Evolutionary conservation across 2,888 invertebrate species (phyloP).

Genomic region (Lasioglossum marginatum): DNA sequence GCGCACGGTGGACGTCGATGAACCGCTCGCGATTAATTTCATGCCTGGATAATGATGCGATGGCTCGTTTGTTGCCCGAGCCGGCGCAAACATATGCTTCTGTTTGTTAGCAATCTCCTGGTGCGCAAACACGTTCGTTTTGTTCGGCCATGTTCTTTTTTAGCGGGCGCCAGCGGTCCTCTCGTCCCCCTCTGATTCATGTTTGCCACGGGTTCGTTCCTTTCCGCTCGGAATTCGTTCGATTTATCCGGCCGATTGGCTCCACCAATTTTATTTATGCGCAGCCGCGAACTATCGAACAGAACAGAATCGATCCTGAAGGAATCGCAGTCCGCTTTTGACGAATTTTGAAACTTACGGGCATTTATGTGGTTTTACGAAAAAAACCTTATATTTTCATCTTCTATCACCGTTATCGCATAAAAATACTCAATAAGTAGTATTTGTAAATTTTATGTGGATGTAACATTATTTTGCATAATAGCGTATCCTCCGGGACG

Average conservation of each 20-base stretch:
- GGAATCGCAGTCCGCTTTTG: not conserved
- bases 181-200: not conserved
- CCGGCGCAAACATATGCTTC: conserved; percentile 22
- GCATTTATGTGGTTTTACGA: too few relatives aligned
- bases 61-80: conserved; percentile 34
- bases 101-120: conserved; percentile 36
- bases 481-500: not conserved
- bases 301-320: not conserved
- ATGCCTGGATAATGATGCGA: conserved; percentile 41
- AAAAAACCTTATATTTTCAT: too few relatives aligned
- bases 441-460: too few relatives aligned
- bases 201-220: not conserved
- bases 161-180: not conserved
- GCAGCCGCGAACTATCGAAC: not conserved
- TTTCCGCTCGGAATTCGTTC: conserved; percentile 1
- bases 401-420: too few relatives aligned
- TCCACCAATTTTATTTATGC: not conserved
- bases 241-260: not conserved
- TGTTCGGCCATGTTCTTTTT: conserved; percentile 8
- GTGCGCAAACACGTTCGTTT: conserved; percentile 38
- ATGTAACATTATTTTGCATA: not conserved
- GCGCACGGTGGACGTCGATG: conserved; percentile 25
- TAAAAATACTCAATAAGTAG: too few relatives aligned
- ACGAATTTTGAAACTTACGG: not conserved
- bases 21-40: conserved; percentile 47